Conservation (phyloP, 2,113 vertebrate genomes). For the Dendropsophus ebraccatus region DNA sequence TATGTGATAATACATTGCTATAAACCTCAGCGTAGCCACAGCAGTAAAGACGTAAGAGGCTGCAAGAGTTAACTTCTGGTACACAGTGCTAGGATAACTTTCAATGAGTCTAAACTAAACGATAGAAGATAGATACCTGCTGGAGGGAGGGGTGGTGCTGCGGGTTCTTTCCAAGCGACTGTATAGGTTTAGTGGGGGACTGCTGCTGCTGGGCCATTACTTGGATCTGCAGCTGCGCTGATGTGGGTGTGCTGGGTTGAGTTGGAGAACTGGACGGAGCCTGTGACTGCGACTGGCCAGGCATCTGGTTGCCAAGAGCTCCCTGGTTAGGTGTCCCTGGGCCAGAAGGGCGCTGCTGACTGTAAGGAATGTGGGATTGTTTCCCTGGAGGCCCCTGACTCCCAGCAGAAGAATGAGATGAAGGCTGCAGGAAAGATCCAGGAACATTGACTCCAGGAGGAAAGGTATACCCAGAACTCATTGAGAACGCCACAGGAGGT, state of each 20-base stretch:
- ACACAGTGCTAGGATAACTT: no score
- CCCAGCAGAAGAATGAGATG: conserved; percentile 85
- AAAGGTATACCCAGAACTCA: conserved; percentile 94
- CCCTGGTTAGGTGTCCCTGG: conserved; percentile 86
- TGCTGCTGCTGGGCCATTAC: conserved; percentile 78
- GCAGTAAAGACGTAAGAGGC: no score
- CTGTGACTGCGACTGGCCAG: conserved; percentile 72
- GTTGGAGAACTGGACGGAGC: conserved; percentile 78
- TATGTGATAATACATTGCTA: no score
- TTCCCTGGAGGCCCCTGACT: conserved; percentile 88
- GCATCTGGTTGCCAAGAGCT: conserved; percentile 80
- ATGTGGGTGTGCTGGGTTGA: conserved; percentile 83
- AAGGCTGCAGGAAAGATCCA: conserved; percentile 88
- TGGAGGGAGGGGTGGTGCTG: conserved; percentile 90
- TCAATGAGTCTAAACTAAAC: no score
- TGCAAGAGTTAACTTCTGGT: no score
- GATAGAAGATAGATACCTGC: conserved; percentile 66
- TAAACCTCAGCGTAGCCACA: no score
- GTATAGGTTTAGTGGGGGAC: conserved; percentile 87
- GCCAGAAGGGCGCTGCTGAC: conserved; percentile 95
- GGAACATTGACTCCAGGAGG: conserved; percentile 90
- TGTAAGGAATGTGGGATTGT: conserved; percentile 98
- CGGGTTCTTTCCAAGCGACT: conserved; percentile 89
- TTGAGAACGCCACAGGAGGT: conserved; percentile 93
- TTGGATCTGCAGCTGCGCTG: conserved; percentile 88